Evolutionary conservation across 2,888 invertebrate species (phyloP).

Genomic region (Boloria selene): DNA sequence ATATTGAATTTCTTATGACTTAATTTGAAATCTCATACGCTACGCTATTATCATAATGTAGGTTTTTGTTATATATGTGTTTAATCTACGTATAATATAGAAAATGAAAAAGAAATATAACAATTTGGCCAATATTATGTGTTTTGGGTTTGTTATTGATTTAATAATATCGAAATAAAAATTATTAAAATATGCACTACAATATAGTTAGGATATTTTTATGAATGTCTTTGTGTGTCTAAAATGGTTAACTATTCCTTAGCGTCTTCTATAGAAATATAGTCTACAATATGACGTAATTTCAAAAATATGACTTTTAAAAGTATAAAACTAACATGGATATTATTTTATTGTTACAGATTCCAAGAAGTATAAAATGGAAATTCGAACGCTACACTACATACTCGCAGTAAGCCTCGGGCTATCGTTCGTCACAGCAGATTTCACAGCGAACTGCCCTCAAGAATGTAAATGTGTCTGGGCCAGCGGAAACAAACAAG

Average conservation of each 20-base stretch:
- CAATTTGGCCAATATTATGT: too few relatives aligned
- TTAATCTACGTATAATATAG: too few relatives aligned
- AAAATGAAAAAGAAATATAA: too few relatives aligned
- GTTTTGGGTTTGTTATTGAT: too few relatives aligned
- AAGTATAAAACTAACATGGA: conserved; percentile 21
- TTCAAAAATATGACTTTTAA: conserved; percentile 7
- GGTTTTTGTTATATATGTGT: not conserved
- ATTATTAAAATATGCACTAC: too few relatives aligned
- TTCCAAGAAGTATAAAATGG: conserved; percentile 56
- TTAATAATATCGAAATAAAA: too few relatives aligned
- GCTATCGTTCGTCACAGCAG: conserved; percentile 60
- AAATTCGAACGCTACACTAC: conserved; percentile 50
- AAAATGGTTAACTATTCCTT: too few relatives aligned
- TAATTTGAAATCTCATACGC: not conserved
- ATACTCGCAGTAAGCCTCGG: conserved; percentile 54
- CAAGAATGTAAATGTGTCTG: conserved; percentile 91
- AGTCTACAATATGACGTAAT: too few relatives aligned
- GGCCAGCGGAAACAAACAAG: conserved; percentile 92
- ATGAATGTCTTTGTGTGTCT: too few relatives aligned
- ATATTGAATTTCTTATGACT: conserved; percentile 4
- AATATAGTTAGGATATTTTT: too few relatives aligned
- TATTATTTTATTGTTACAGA: conserved; percentile 69
- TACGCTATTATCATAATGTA: not conserved
- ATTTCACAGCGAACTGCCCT: conserved; percentile 84
- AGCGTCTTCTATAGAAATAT: too few relatives aligned